Percentiles rank a stretch among this genome's conserved stretches.
Evolutionary conservation across 1,140 invertebrate genomes (phyloP).

Genomic region (Gonioctena quinquepunctata): DNA sequence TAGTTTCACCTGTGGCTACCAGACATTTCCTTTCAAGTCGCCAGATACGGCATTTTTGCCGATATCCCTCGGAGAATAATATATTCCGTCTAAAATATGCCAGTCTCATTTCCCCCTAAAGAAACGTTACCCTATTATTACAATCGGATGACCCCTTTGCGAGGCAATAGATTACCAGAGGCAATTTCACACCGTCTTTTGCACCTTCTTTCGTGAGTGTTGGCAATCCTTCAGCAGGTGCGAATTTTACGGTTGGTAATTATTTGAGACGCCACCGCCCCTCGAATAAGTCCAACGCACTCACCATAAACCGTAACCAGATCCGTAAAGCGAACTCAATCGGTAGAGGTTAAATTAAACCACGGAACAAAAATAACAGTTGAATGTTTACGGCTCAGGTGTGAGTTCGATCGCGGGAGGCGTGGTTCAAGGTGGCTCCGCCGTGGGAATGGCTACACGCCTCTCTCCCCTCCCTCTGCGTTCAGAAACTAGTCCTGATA

Average conservation of each 20-base stretch:
- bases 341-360: slow-evolving; percentile 17
- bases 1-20: slow-evolving; percentile 38
- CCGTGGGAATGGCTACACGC: slow-evolving; percentile 39
- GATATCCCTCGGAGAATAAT: slow-evolving; percentile 30
- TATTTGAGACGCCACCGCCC: neutral
- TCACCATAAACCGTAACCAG: neutral
- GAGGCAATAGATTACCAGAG: slow-evolving; percentile 35
- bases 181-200: slow-evolving; percentile 13
- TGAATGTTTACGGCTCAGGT: slow-evolving; percentile 38
- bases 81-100: slow-evolving; percentile 46
- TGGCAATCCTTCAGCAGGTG: neutral
- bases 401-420: slow-evolving; percentile 42
- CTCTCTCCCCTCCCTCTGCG: slow-evolving; percentile 35
- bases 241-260: slow-evolving; percentile 1
- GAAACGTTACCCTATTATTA: slow-evolving; percentile 37
- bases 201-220: slow-evolving; percentile 4
- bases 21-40: slow-evolving; percentile 20
- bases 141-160: slow-evolving; percentile 45
- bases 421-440: slow-evolving; percentile 41
- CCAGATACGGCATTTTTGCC: slow-evolving; percentile 41
- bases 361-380: slow-evolving; percentile 35
- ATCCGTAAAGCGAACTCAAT: neutral
- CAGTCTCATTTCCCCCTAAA: slow-evolving; percentile 40
- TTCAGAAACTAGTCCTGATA: slow-evolving; percentile 44
- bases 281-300: neutral